Conservation (phyloP, 2,113 vertebrate species). For the Myxocyprinus asiaticus region DNA sequence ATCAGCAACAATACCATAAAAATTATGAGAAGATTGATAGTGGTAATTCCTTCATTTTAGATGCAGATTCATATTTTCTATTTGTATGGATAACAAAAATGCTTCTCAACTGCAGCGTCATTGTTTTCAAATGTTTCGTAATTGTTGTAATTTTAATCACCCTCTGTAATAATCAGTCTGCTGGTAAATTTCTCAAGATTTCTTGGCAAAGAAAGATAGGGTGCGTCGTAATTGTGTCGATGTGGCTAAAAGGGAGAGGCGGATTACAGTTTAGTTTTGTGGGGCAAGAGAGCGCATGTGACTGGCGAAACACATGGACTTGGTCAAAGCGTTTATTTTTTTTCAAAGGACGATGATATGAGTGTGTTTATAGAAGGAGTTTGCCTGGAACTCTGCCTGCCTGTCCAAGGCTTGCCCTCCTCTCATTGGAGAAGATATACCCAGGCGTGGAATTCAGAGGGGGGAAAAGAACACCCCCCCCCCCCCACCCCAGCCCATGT, state of each 20-base stretch:
- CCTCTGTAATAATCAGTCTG: not conserved
- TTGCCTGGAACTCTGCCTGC: slow-evolving; percentile 58
- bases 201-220: slow-evolving; percentile 59
- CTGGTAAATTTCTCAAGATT: slow-evolving; percentile 51
- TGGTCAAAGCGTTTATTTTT: slow-evolving; percentile 55
- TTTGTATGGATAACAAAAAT: not conserved
- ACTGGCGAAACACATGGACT: slow-evolving; percentile 72
- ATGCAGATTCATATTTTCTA: not conserved
- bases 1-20: not conserved
- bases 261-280: slow-evolving; percentile 65
- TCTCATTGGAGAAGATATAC: slow-evolving; percentile 54
- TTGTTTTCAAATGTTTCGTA: slow-evolving; percentile 22
- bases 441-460: slow-evolving; percentile 50
- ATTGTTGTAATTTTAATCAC: slow-evolving; percentile 29
- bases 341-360: slow-evolving; percentile 53
- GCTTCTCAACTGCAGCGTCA: not conserved
- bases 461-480: slow-evolving; percentile 13
- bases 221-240: slow-evolving; percentile 61
- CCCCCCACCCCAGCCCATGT: slow-evolving; percentile 41
- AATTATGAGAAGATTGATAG: not conserved
- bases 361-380: slow-evolving; percentile 61
- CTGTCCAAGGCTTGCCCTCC: slow-evolving; percentile 36
- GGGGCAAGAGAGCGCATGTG: slow-evolving; percentile 72
- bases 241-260: slow-evolving; percentile 61
- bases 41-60: not conserved